Conservation (phyloP, 1,140 invertebrate species). For the Sinonovacula constricta region DNA sequence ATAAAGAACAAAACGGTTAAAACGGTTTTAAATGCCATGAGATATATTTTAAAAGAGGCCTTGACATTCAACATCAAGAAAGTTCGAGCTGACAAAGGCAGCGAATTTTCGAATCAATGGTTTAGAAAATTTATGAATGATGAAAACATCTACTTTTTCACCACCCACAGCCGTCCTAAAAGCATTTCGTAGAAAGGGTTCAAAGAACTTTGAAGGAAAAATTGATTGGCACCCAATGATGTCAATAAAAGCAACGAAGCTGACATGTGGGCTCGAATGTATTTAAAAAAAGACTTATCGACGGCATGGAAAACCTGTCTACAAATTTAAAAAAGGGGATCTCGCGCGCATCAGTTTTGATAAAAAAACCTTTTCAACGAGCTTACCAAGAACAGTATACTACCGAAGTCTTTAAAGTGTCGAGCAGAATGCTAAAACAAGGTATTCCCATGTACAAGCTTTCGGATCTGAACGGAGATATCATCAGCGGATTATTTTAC, state of each 20-base stretch:
- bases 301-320: neutral
- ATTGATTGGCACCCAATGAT: neutral
- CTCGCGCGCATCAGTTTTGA: neutral
- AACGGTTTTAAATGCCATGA: constrained; percentile 23
- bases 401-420: neutral
- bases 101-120: neutral
- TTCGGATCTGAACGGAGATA: neutral
- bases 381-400: constrained; percentile 8
- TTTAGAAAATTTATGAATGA: neutral
- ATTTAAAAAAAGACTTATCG: neutral
- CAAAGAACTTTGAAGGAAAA: neutral
- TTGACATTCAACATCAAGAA: no score
- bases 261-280: neutral
- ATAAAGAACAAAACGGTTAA: constrained; percentile 50
- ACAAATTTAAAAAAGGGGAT: neutral
- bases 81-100: neutral
- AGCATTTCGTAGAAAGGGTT: neutral
- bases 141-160: neutral
- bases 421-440: neutral
- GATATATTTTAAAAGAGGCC: no score
- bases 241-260: neutral
- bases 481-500: neutral
- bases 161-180: neutral
- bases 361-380: neutral
- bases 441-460: constrained; percentile 1